These are phyloP conservation scores for Actinia tenebrosa DNA, from an alignment of 64 coral and sea anemone genomes.

Conservation along the genomic window DNA sequence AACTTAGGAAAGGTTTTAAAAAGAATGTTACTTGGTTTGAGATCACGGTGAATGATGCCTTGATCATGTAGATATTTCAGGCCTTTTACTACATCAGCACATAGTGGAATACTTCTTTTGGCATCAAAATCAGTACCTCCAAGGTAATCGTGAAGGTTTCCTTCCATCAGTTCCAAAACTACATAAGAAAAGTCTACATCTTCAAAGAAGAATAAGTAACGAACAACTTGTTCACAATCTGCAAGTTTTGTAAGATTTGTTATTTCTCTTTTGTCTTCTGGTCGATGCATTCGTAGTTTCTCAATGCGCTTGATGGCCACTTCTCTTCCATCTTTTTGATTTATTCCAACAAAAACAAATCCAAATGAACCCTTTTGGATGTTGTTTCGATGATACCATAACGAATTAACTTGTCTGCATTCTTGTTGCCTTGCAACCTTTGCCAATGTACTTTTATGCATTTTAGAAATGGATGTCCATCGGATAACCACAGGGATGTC, in stretches of 20 bases:
- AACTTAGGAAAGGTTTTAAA: slow-evolving; percentile 44
- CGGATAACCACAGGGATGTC: slow-evolving; percentile 8
- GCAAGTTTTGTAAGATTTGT: slow-evolving; percentile 17
- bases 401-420: slow-evolving; percentile 8
- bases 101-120: background rate
- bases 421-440: slow-evolving; percentile 23
- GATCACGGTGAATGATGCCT: slow-evolving; percentile 49
- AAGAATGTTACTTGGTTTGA: slow-evolving; percentile 73
- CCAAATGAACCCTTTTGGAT: slow-evolving; percentile 44
- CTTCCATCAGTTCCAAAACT: slow-evolving; percentile 72
- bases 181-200: slow-evolving; percentile 42
- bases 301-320: slow-evolving; percentile 46
- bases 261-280: slow-evolving; percentile 42
- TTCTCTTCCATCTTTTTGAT: slow-evolving; percentile 39
- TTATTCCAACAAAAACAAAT: slow-evolving; percentile 39
- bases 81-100: slow-evolving; percentile 1
- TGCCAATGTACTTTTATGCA: slow-evolving; percentile 10
- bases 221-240: slow-evolving; percentile 36
- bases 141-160: slow-evolving; percentile 43
- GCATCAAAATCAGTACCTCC: background rate
- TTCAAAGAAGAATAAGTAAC: slow-evolving; percentile 38
- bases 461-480: slow-evolving; percentile 39
- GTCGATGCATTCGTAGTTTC: background rate
- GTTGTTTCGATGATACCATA: slow-evolving; percentile 28
- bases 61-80: slow-evolving; percentile 37